Evolutionary conservation across 2,888 invertebrate genomes (phyloP).

Genomic region (Drepana falcataria): DNA sequence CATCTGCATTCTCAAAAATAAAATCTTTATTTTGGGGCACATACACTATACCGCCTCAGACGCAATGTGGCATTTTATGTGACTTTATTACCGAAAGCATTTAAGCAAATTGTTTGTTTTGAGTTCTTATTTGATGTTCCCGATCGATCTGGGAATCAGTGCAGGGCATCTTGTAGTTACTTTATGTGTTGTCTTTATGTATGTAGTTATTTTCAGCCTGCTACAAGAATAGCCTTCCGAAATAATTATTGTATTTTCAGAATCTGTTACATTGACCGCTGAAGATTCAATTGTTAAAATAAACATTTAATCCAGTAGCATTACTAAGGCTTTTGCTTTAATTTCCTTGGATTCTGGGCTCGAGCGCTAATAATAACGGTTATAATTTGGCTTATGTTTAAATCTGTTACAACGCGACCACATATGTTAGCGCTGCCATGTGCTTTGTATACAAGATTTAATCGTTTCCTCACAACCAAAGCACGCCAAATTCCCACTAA

Average conservation of each 20-base stretch:
- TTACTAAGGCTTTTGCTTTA: background rate
- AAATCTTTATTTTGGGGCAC: too few species aligned
- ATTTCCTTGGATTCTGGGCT: background rate
- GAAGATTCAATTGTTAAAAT: background rate
- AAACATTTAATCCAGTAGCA: background rate
- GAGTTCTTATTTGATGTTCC: background rate
- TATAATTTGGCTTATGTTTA: background rate
- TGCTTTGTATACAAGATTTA: background rate
- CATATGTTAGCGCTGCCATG: background rate
- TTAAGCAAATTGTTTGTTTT: background rate
- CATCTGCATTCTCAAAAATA: too few species aligned
- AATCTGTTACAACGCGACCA: background rate
- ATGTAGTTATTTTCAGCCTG: background rate
- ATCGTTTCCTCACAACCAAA: constrained; percentile 4
- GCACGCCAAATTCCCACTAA: constrained; percentile 20
- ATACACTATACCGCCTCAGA: too few species aligned
- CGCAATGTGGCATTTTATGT: background rate
- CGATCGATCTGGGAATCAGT: background rate
- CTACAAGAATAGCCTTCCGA: background rate
- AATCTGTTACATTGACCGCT: background rate
- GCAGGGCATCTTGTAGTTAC: background rate
- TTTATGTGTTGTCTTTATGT: background rate
- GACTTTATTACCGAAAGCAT: background rate
- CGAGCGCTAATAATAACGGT: background rate
- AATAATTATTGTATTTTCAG: background rate